Evolutionary conservation across 2,888 invertebrate genomes (phyloP).

Genomic region (Drosophila limbata): DNA sequence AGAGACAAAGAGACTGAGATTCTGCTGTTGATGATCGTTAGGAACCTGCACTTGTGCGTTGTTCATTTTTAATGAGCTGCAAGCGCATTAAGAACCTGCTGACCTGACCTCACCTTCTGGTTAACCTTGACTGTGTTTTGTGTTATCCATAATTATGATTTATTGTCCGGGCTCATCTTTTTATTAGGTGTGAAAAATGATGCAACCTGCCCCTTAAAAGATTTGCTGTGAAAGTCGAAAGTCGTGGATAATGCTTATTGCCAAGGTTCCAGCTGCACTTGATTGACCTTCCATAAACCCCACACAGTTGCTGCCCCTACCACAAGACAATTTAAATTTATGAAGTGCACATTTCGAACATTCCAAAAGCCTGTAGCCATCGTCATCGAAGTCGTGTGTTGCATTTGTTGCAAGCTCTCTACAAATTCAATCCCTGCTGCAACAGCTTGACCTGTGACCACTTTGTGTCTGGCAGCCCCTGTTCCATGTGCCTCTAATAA

Average conservation of each 20-base stretch:
- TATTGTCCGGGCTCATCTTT: conserved; percentile 37
- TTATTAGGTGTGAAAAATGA: conserved; percentile 40
- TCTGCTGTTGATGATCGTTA: conserved; percentile 19
- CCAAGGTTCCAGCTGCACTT: conserved; percentile 47
- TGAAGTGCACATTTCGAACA: conserved; percentile 18
- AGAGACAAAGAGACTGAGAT: background rate
- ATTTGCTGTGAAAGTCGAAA: conserved; percentile 32
- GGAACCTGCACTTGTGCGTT: conserved; percentile 68
- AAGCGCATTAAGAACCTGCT: conserved; percentile 53
- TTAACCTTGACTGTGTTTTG: conserved; percentile 55
- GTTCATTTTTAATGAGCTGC: conserved; percentile 58
- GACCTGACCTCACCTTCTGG: conserved; percentile 20
- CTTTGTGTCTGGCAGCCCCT: conserved; percentile 8
- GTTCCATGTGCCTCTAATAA: background rate
- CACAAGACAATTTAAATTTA: conserved; percentile 18
- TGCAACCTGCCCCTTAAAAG: conserved; percentile 54
- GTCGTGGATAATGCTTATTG: conserved; percentile 14
- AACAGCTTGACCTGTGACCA: conserved; percentile 50
- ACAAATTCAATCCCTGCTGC: conserved; percentile 31
- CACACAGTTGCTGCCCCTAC: conserved; percentile 28
- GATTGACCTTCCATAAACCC: conserved; percentile 37
- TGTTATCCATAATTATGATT: conserved; percentile 65
- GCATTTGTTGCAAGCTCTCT: conserved; percentile 16
- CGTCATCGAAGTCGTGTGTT: conserved; percentile 1
- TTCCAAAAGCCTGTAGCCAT: conserved; percentile 16